Conservation (phyloP, 2,888 invertebrate species). For the Cosmia trapezina region DNA sequence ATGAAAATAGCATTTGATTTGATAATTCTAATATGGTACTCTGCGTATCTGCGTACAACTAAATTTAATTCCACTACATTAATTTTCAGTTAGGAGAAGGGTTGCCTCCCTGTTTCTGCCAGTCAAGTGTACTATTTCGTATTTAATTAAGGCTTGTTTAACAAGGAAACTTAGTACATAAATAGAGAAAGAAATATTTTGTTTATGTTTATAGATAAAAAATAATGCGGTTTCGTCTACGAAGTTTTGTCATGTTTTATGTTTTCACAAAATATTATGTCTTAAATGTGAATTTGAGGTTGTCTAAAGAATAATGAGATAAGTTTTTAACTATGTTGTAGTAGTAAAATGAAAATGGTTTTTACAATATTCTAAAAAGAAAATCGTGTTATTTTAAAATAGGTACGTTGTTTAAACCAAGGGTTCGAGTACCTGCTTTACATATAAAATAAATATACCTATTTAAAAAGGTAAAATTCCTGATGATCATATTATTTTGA, state of each 20-base stretch:
- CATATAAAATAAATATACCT: neutral
- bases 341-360: neutral
- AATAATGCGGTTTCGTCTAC: neutral
- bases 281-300: slow-evolving; percentile 8
- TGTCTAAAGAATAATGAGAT: slow-evolving; percentile 31
- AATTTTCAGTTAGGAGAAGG: slow-evolving; percentile 21
- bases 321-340: slow-evolving; percentile 3
- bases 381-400: neutral
- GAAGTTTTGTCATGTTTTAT: slow-evolving; percentile 10
- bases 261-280: neutral
- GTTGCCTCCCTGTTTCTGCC: slow-evolving; percentile 26
- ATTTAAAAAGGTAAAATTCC: too few relatives aligned
- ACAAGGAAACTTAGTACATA: slow-evolving; percentile 4
- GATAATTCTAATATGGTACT: slow-evolving; percentile 8
- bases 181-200: neutral
- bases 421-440: neutral
- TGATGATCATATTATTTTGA: neutral
- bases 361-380: neutral
- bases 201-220: slow-evolving; percentile 3
- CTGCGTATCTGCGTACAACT: neutral
- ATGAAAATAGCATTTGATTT: slow-evolving; percentile 22
- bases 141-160: slow-evolving; percentile 46
- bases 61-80: slow-evolving; percentile 36
- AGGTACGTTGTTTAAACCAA: neutral
- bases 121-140: slow-evolving; percentile 43